Percentiles rank a stretch among this genome's conserved stretches.
These are phyloP conservation scores for Cyprinella venusta DNA, from an alignment of 2,797 vertebrate genomes.

Conservation along the genomic window DNA sequence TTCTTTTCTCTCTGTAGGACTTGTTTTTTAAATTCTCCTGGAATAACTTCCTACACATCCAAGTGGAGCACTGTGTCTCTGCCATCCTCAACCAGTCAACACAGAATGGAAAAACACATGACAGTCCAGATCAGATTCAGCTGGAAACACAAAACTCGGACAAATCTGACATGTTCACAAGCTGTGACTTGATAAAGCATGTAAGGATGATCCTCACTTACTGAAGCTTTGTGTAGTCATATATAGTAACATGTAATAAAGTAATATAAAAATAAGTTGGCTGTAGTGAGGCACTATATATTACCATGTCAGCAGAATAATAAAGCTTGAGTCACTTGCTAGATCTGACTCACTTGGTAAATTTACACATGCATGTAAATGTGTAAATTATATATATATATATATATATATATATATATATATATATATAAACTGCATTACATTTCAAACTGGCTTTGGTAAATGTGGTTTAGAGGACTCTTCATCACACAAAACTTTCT, in stretches of 20 bases:
- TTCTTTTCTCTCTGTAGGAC: slow-evolving; percentile 76
- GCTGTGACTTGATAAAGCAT: slow-evolving; percentile 82
- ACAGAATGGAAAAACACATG: slow-evolving; percentile 64
- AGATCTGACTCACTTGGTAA: too few species aligned
- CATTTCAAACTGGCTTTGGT: too few species aligned
- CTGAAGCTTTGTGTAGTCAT: background rate
- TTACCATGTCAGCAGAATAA: background rate
- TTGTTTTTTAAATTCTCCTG: slow-evolving; percentile 97
- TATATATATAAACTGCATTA: too few species aligned
- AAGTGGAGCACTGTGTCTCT: slow-evolving; percentile 94
- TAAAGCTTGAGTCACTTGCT: background rate
- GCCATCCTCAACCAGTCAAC: slow-evolving; percentile 87
- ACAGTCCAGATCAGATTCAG: slow-evolving; percentile 53
- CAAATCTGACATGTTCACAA: slow-evolving; percentile 35
- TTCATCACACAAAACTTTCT: too few species aligned
- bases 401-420: too few species aligned
- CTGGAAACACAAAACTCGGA: slow-evolving; percentile 24
- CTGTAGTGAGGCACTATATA: too few species aligned
- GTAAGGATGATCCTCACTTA: slow-evolving; percentile 72
- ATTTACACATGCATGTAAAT: background rate
- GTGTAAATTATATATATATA: too few species aligned
- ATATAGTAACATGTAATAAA: background rate
- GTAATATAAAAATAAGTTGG: background rate
- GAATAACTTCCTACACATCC: slow-evolving; percentile 99
- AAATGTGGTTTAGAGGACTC: too few species aligned